Percentiles rank a stretch among this genome's conserved stretches.
Conservation (phyloP, 2,797 vertebrate species). For the Pangasius larnaudii region DNA sequence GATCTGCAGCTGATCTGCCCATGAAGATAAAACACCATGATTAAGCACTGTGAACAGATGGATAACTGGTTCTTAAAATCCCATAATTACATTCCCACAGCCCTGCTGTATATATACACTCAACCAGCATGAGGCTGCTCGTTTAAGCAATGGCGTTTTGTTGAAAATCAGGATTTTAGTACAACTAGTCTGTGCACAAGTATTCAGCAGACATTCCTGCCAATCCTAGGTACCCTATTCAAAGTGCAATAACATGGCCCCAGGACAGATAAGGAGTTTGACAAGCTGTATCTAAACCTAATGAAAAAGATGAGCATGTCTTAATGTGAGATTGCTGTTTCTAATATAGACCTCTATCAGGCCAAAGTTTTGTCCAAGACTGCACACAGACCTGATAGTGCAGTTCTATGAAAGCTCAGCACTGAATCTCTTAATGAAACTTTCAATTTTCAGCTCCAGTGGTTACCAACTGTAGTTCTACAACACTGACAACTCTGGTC, state of each 20-base stretch:
- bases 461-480: conserved; percentile 44
- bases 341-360: conserved; percentile 12
- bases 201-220: background rate
- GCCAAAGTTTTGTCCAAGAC: background rate
- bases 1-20: conserved; percentile 33
- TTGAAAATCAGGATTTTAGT: background rate
- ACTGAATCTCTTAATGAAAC: conserved; percentile 44
- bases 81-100: conserved; percentile 14
- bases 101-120: background rate
- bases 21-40: conserved; percentile 26
- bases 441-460: conserved; percentile 57
- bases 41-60: conserved; percentile 26
- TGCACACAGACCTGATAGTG: background rate
- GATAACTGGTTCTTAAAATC: conserved; percentile 24
- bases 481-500: conserved; percentile 21
- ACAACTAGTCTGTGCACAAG: background rate
- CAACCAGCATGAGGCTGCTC: background rate
- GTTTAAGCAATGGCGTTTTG: background rate
- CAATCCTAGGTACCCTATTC: background rate
- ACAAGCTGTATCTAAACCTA: conserved; percentile 2
- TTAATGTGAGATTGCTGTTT: conserved; percentile 1
- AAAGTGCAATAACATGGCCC: background rate
- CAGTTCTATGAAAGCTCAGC: conserved; percentile 36
- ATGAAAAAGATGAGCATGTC: background rate
- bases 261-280: background rate